These are phyloP conservation scores for Latheticus oryzae DNA, from an alignment of 2,888 invertebrate genomes.

Conservation along the genomic window DNA sequence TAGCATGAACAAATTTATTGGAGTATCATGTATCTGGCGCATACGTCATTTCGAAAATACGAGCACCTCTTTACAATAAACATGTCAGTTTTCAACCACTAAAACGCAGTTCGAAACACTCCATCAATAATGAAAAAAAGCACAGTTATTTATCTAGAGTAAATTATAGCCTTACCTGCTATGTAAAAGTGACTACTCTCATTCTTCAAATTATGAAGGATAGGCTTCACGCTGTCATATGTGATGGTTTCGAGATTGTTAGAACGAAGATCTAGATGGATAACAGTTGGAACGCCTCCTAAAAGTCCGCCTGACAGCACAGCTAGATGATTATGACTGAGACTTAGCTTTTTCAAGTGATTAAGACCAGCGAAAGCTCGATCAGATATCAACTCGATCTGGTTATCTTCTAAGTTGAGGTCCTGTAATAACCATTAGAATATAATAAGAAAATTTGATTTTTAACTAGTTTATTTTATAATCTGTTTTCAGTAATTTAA, in stretches of 20 bases:
- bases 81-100: constrained; percentile 31
- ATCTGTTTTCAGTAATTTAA: no score
- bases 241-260: constrained; percentile 83
- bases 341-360: constrained; percentile 76
- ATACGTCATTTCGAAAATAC: constrained; percentile 35
- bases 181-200: constrained; percentile 79
- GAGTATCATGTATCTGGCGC: constrained; percentile 35
- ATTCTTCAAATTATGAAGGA: constrained; percentile 82
- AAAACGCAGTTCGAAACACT: constrained; percentile 27
- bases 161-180: constrained; percentile 76
- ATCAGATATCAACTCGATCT: constrained; percentile 76
- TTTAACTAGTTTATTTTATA: no score
- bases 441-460: no score
- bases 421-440: constrained; percentile 56
- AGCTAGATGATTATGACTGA: constrained; percentile 82
- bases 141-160: background rate
- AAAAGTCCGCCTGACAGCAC: constrained; percentile 78
- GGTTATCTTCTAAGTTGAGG: constrained; percentile 64
- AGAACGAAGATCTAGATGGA: constrained; percentile 80
- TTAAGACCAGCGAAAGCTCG: constrained; percentile 82
- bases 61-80: constrained; percentile 36
- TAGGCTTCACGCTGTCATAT: constrained; percentile 80
- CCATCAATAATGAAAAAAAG: background rate
- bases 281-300: constrained; percentile 77
- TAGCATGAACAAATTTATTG: constrained; percentile 30